A percentile compares a stretch with the other conserved stretches of the same genome.
Conservation (phyloP, 2,797 vertebrate species). For the Gymnocypris eckloni region DNA sequence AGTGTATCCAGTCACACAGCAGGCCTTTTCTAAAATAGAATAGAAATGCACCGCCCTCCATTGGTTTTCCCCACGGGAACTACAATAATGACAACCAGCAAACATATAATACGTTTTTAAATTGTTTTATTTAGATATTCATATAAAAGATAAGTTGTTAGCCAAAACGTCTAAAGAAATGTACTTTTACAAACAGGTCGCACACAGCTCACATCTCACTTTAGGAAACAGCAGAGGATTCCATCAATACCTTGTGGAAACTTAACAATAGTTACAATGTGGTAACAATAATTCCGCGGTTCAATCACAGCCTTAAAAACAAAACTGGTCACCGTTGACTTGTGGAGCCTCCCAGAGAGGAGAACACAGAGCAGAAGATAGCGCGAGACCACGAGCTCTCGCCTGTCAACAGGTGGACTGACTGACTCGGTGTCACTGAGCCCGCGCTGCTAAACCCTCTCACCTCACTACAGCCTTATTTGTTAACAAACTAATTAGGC, state of each 20-base stretch:
- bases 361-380: background rate
- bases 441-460: slow-evolving; percentile 58
- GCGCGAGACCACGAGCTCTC: background rate
- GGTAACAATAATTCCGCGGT: background rate
- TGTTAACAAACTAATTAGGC: slow-evolving; percentile 64
- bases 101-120: background rate
- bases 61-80: slow-evolving; percentile 28
- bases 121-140: background rate
- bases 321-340: background rate
- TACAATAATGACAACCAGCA: slow-evolving; percentile 12
- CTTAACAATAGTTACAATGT: background rate
- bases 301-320: slow-evolving; percentile 5
- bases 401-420: slow-evolving; percentile 19
- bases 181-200: background rate
- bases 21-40: slow-evolving; percentile 17
- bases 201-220: background rate
- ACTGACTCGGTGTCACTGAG: background rate
- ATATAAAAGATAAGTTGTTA: background rate
- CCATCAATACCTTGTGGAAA: background rate
- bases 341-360: background rate
- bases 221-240: background rate
- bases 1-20: background rate
- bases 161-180: background rate
- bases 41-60: slow-evolving; percentile 36
- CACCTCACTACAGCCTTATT: slow-evolving; percentile 57